phyloP scores from a whole-genome alignment of 1,140 invertebrate genomes.

The Drosophila dunni region DNA sequence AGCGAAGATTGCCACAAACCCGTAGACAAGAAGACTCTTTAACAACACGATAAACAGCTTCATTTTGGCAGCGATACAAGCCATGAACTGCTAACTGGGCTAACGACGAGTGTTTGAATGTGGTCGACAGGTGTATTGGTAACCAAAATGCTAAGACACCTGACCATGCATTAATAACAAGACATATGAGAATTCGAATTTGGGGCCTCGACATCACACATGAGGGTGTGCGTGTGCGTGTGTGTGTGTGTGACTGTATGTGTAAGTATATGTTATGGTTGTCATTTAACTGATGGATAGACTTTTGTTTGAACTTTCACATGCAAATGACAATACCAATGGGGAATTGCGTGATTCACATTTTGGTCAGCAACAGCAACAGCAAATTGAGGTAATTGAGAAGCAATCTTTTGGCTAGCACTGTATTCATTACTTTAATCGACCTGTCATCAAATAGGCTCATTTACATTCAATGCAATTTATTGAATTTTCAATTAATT shows the following conservation, averaged over 20 bases:
- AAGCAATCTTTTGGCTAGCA: constrained; percentile 17
- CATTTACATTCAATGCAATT: neutral
- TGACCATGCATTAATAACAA: constrained; percentile 45
- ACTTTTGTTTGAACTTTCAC: neutral
- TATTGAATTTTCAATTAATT: neutral
- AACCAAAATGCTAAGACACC: constrained; percentile 23
- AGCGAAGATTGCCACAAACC: constrained; percentile 49
- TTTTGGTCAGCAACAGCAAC: constrained; percentile 16
- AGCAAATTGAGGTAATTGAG: constrained; percentile 15
- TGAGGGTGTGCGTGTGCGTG: neutral
- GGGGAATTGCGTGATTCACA: constrained; percentile 19
- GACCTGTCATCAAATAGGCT: constrained; percentile 6
- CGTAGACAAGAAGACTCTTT: constrained; percentile 45
- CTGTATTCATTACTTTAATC: constrained; percentile 26
- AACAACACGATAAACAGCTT: constrained; percentile 53
- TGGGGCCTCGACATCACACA: constrained; percentile 3
- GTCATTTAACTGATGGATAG: neutral
- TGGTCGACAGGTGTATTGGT: neutral
- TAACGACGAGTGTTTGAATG: neutral
- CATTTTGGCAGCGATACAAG: constrained; percentile 25
- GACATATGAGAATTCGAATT: constrained; percentile 17
- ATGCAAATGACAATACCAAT: constrained; percentile 17
- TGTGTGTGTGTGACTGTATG: neutral
- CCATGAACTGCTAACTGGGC: constrained; percentile 19
- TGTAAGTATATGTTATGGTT: neutral